Percentiles rank a stretch among this genome's conserved stretches.
These are phyloP conservation scores for Chymomyza procnemis DNA, from an alignment of 2,888 invertebrate species.

Conservation along the genomic window DNA sequence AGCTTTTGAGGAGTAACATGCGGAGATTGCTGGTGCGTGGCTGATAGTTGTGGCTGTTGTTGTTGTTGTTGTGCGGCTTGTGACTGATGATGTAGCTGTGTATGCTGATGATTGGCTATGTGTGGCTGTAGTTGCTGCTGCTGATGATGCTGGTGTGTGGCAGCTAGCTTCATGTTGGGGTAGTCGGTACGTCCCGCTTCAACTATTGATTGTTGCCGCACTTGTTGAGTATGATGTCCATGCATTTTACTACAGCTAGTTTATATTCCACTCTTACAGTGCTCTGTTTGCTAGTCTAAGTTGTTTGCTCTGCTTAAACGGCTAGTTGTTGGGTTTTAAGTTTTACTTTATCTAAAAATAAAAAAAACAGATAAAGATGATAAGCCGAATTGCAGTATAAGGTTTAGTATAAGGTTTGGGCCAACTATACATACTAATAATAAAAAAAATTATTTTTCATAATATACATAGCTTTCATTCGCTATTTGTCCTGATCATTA, in stretches of 20 bases:
- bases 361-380: background rate
- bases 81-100: slow-evolving; percentile 1
- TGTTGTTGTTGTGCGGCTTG: slow-evolving; percentile 10
- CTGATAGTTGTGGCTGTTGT: background rate
- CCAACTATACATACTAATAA: no score
- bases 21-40: slow-evolving; percentile 25
- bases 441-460: no score
- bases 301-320: background rate
- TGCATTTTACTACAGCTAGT: slow-evolving; percentile 24
- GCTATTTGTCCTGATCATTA: background rate
- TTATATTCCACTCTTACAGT: background rate
- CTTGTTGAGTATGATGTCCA: slow-evolving; percentile 58
- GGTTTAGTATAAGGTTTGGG: no score
- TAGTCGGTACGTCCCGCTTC: slow-evolving; percentile 26
- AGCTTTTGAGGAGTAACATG: slow-evolving; percentile 41
- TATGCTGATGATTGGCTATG: slow-evolving; percentile 7
- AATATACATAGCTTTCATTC: background rate
- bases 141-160: slow-evolving; percentile 35
- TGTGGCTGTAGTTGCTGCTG: slow-evolving; percentile 39
- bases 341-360: slow-evolving; percentile 60
- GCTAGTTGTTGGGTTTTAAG: slow-evolving; percentile 26
- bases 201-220: slow-evolving; percentile 34
- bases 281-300: background rate
- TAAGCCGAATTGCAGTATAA: no score
- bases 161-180: slow-evolving; percentile 45